Evolutionary conservation across 2,797 vertebrate species (phyloP).

Genomic region (Enteromius radiatus): DNA sequence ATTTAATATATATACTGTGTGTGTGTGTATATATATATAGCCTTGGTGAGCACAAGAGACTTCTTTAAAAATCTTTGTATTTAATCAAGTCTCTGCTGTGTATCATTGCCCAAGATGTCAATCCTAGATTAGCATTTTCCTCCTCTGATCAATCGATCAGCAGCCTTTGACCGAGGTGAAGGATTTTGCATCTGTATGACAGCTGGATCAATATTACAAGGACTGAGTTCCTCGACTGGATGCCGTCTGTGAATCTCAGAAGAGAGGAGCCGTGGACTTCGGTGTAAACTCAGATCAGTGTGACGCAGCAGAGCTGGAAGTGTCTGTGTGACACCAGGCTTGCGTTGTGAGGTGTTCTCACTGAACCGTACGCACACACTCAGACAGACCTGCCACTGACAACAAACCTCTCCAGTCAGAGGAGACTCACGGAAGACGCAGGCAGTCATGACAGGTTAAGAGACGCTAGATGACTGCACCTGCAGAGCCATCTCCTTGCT

Average conservation of each 20-base stretch:
- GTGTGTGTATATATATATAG: background rate
- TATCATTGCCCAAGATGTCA: background rate
- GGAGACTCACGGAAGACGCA: background rate
- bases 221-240: background rate
- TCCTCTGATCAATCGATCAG: conserved; percentile 7
- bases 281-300: background rate
- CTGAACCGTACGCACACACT: background rate
- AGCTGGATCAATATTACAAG: conserved; percentile 22
- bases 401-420: conserved; percentile 2
- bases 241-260: conserved; percentile 2
- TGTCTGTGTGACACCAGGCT: conserved; percentile 15
- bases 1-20: too few species aligned
- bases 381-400: background rate
- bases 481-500: background rate
- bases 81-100: background rate
- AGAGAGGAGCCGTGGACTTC: background rate
- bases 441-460: background rate
- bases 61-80: background rate
- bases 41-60: background rate
- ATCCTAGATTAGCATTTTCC: conserved; percentile 8
- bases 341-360: conserved; percentile 3
- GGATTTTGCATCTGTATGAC: conserved; percentile 21
- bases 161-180: conserved; percentile 12
- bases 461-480: conserved; percentile 8
- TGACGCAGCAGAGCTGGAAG: background rate